Percentiles rank a stretch among this genome's conserved stretches.
phyloP scores from a whole-genome alignment of 2,113 vertebrate genomes.

The Plecotus auritus region DNA sequence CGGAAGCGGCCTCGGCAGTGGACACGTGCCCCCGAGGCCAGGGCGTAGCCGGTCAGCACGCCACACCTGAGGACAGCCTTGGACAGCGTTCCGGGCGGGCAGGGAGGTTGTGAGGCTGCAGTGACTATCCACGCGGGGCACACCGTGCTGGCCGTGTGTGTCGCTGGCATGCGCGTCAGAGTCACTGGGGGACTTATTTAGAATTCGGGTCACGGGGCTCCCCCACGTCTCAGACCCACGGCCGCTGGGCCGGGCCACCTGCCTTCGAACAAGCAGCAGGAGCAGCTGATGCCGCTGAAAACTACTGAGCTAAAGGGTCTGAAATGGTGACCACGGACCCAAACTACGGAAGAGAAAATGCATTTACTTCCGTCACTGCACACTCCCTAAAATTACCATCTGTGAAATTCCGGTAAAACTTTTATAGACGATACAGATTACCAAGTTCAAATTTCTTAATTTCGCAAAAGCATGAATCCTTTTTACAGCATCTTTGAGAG shows the following conservation, averaged over 20 bases:
- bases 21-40: too few species aligned
- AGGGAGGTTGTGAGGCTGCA: too few species aligned
- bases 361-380: too few species aligned
- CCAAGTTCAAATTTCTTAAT: conserved; percentile 49
- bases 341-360: background rate
- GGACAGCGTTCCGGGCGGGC: too few species aligned
- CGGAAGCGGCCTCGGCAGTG: too few species aligned
- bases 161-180: background rate
- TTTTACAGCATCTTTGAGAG: background rate
- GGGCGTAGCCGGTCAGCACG: too few species aligned
- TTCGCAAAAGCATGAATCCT: conserved; percentile 25
- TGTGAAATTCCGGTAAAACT: background rate
- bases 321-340: background rate
- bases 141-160: too few species aligned
- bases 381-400: background rate
- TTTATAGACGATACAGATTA: conserved; percentile 32
- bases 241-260: too few species aligned
- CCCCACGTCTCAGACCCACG: background rate
- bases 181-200: background rate
- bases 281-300: background rate
- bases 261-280: background rate
- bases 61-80: too few species aligned
- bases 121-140: too few species aligned
- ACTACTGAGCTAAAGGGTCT: background rate
- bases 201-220: background rate